Conservation (phyloP, 2,888 invertebrate genomes). For the Rhimphoctona megacephalus region DNA sequence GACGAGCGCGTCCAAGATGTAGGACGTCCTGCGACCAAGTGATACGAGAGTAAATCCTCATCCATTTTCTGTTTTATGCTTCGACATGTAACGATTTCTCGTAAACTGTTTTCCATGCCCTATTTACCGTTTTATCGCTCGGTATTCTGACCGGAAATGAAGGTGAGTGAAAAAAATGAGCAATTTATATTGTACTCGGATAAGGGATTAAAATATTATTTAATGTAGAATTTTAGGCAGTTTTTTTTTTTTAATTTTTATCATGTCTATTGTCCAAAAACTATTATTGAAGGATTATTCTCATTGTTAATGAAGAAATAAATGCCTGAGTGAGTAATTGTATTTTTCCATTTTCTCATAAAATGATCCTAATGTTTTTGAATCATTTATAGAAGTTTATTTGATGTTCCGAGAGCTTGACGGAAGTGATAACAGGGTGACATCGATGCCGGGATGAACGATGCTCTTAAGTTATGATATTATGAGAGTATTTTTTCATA, state of each 20-base stretch:
- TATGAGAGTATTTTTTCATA: not conserved
- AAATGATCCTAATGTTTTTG: not conserved
- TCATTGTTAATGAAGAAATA: not conserved
- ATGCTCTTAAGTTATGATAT: not conserved
- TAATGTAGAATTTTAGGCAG: not conserved
- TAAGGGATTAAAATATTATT: not conserved
- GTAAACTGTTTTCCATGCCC: constrained; percentile 13
- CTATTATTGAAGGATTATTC: not conserved
- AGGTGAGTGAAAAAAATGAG: constrained; percentile 3
- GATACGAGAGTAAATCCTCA: constrained; percentile 52
- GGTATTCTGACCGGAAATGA: constrained; percentile 2
- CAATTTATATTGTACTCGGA: not conserved
- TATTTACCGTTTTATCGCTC: constrained; percentile 3
- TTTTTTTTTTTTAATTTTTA: not conserved
- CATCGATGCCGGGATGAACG: constrained; percentile 73
- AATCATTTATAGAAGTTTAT: not conserved
- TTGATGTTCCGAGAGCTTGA: constrained; percentile 7
- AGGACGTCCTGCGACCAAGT: constrained; percentile 35
- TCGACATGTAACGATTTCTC: not conserved
- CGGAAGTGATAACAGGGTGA: constrained; percentile 68
- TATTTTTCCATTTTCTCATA: not conserved
- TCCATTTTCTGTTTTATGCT: constrained; percentile 25
- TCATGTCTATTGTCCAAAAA: not conserved
- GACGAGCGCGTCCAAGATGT: constrained; percentile 61
- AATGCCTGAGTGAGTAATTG: not conserved